Conservation (phyloP, 2,888 invertebrate species). For the Drosophila mimica region DNA sequence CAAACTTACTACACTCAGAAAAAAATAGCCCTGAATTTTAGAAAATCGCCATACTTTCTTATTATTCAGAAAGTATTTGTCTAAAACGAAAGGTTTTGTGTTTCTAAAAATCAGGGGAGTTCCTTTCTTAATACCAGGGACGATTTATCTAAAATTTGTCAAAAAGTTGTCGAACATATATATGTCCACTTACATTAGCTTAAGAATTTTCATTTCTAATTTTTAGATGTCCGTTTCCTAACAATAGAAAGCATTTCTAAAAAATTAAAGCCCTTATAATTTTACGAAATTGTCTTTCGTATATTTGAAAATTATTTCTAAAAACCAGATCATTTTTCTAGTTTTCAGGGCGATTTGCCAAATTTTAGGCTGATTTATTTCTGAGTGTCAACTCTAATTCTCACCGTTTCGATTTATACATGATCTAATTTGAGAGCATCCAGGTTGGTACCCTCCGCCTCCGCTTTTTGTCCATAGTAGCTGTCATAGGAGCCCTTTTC, state of each 20-base stretch:
- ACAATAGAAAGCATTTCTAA: not conserved
- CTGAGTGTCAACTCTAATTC: slow-evolving; percentile 13
- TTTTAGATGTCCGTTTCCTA: not conserved
- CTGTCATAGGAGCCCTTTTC: slow-evolving; percentile 69
- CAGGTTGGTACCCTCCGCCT: slow-evolving; percentile 53
- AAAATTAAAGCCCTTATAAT: not conserved
- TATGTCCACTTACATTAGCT: not conserved
- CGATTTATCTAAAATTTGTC: not conserved
- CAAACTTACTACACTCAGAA: slow-evolving; percentile 15
- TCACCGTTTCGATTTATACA: slow-evolving; percentile 53
- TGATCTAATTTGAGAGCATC: slow-evolving; percentile 70
- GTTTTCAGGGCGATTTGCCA: not conserved
- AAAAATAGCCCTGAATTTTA: not conserved
- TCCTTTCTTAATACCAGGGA: not conserved
- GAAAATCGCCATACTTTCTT: not conserved
- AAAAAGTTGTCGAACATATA: not conserved
- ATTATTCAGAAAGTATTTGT: not conserved
- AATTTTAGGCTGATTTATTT: not conserved
- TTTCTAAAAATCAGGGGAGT: not conserved
- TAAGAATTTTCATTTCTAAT: not conserved
- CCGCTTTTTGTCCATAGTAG: slow-evolving; percentile 71
- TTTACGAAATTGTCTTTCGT: not conserved
- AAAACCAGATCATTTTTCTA: not conserved
- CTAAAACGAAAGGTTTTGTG: not conserved
- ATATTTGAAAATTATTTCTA: not conserved